Evolutionary conservation across 2,888 invertebrate species (phyloP).

Genomic region (Teinopalpus imperialis): DNA sequence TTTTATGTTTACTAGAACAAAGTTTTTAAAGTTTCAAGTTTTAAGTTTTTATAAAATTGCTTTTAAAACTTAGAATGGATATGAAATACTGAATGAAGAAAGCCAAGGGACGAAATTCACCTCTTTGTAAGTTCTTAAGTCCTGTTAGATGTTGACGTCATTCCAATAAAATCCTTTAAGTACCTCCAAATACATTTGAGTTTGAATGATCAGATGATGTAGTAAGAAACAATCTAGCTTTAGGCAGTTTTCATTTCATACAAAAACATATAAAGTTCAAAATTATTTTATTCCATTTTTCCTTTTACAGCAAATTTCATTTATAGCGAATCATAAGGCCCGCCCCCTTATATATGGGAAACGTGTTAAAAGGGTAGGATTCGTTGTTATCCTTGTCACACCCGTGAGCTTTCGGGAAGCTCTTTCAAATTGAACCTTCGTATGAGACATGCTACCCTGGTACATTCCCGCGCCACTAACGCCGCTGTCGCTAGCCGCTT

Average conservation of each 20-base stretch:
- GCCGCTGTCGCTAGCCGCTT: conserved; percentile 80
- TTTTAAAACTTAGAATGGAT: no score
- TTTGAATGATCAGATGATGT: no score
- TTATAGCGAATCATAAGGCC: conserved; percentile 5
- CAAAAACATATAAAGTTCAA: no score
- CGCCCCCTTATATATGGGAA: conserved; percentile 8
- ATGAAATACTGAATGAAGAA: no score
- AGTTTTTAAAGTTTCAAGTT: no score
- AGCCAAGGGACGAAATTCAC: conserved; percentile 38
- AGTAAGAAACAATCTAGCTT: no score
- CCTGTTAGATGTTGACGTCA: conserved; percentile 83
- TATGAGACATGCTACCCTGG: conserved; percentile 49
- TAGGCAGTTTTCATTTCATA: no score
- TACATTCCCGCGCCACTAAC: conserved; percentile 75
- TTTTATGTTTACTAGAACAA: no score
- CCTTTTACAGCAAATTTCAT: conserved; percentile 24
- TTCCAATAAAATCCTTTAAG: conserved; percentile 78
- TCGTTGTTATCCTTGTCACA: conserved; percentile 50
- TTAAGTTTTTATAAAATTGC: no score
- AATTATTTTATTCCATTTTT: no score
- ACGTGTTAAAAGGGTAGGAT: conserved; percentile 8
- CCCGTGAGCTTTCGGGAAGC: conserved; percentile 64
- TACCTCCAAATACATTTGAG: no score
- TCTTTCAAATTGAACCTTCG: conserved; percentile 45
- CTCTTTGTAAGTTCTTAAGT: conserved; percentile 58